Evolutionary conservation across 2,888 invertebrate species (phyloP), one percentile per base, ranked within the genome.

Genomic region (Xestia sexstrigata): DNA sequence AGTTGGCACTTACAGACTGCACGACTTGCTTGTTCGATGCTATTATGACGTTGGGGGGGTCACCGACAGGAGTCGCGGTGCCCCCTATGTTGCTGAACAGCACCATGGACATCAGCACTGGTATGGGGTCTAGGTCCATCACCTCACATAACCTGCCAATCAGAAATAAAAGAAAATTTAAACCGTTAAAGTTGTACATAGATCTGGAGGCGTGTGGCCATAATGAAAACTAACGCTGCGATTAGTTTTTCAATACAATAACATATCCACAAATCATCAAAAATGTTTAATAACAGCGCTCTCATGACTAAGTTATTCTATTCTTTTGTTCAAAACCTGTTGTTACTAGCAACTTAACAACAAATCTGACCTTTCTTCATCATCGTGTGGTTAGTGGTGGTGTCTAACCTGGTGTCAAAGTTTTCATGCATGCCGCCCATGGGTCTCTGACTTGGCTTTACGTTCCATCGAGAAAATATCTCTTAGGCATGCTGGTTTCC

Each of bases 21-120:
- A 97, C 92, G 20, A 98, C 98, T 52, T 97, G 97, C 52, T 97
- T 96, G 94, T 98, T 98, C 0, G 98, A 98, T 20, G 98, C 98
- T 70, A 99, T 98, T 85, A 99, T 98, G 78, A 99, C 98, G 92
- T 99, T 99, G 0, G 99, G 99, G 0, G 99, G 99, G 93, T 99
- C 99, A 0, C 99, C 99, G 0, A 99, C 98, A 0, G 99, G 99
- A 0, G 99, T 99, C 7, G 98, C 97, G 0, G 99, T 98, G 0
- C 99, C 99, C 0, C 99, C 99, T 80, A 99, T 98, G 90, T 99
- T 99, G 2, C 99, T 98, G 93, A 98, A 99, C 60, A 99, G 97
- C 30, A 99, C 98, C 97, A 98, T 98, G 0, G 98, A 98, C 95
- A 99, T 98, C 70, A 99, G 95, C 26, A 99, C 98, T 0, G 98